Conservation (phyloP, 92 coral and sea anemone species). For the Porites divaricata region DNA sequence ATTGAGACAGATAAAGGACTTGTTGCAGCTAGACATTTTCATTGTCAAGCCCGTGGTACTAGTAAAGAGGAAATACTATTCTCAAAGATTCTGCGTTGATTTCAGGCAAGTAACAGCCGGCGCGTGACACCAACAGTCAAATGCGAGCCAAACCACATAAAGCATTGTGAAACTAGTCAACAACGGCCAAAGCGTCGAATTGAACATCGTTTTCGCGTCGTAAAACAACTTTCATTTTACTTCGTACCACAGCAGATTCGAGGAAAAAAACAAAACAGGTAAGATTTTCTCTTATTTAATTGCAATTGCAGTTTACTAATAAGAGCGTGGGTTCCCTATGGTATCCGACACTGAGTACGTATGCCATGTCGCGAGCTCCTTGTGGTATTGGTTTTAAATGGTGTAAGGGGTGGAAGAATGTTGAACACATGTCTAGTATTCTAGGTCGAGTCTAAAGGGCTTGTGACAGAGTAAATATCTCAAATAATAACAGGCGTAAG, state of each 20-base stretch:
- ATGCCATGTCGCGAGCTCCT: conserved; percentile 68
- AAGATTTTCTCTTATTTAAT: too few relatives aligned
- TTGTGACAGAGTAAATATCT: conserved; percentile 1
- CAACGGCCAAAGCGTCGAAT: too few relatives aligned
- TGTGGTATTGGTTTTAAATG: conserved; percentile 65
- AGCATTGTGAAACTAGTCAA: too few relatives aligned
- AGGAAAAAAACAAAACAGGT: too few relatives aligned
- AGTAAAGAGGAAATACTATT: conserved; percentile 36
- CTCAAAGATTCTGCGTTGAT: conserved; percentile 37
- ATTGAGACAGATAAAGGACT: conserved; percentile 6
- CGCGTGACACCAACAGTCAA: too few relatives aligned
- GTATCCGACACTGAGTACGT: too few relatives aligned
- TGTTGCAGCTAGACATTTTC: not conserved
- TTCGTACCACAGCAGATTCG: too few relatives aligned
- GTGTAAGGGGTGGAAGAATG: conserved; percentile 39
- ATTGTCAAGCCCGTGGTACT: conserved; percentile 23
- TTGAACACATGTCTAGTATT: conserved; percentile 24
- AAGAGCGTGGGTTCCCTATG: too few relatives aligned
- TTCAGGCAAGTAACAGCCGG: conserved; percentile 28
- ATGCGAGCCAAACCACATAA: too few relatives aligned
- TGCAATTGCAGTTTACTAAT: too few relatives aligned
- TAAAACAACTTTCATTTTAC: too few relatives aligned
- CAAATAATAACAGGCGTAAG: not conserved
- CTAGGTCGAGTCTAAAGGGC: conserved; percentile 39
- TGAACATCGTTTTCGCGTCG: too few relatives aligned